Evolutionary conservation across 2,888 invertebrate species (phyloP).

Genomic region (Galerucella pusilla): DNA sequence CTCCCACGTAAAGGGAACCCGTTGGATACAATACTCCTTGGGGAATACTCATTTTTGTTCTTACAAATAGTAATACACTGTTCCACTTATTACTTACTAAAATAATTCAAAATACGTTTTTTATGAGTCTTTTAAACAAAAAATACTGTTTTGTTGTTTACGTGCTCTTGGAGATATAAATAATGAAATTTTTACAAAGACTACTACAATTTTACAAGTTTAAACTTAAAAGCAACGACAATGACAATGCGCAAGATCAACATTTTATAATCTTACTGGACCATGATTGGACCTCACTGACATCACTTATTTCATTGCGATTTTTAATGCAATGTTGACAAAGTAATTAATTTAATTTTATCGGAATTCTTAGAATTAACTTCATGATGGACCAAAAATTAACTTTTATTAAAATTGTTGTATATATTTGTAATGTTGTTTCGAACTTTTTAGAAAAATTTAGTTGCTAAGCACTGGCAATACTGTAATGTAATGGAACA

Average conservation of each 20-base stretch:
- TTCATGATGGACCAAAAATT: not conserved
- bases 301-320: not conserved
- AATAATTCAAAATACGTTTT: conserved; percentile 41
- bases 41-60: conserved; percentile 56
- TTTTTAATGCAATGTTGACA: not conserved
- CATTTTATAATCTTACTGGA: not conserved
- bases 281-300: not conserved
- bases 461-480: not conserved
- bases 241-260: not conserved
- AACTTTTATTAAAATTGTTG: not conserved
- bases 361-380: not conserved
- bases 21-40: conserved; percentile 79
- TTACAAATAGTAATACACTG: conserved; percentile 37
- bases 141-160: conserved; percentile 45
- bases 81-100: conserved; percentile 45
- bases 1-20: conserved; percentile 99
- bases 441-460: not conserved
- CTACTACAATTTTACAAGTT: conserved; percentile 27
- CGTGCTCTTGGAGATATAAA: conserved; percentile 41
- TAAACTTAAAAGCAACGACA: conserved; percentile 1
- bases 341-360: not conserved
- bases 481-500: not conserved
- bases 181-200: conserved; percentile 38
- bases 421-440: not conserved
- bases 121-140: conserved; percentile 39